A percentile compares a stretch with the other conserved stretches of the same genome.
phyloP scores from a whole-genome alignment of 2,797 vertebrate genomes.

The Pterois miles region DNA sequence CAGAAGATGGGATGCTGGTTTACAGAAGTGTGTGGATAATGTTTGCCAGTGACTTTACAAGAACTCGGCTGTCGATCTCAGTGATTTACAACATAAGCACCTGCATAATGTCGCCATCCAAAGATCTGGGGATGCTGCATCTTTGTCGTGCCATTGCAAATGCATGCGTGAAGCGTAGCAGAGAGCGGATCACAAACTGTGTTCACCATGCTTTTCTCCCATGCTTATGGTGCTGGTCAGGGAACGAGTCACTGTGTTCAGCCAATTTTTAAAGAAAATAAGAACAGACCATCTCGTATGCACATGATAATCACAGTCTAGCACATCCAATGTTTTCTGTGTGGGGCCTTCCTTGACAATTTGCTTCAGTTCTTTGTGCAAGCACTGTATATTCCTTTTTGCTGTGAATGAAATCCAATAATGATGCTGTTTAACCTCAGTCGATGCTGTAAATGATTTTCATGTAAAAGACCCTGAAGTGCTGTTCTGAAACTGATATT shows the following conservation, averaged over 20 bases:
- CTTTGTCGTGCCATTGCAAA: conserved; percentile 67
- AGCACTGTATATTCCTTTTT: conserved; percentile 57
- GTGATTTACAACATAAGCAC: conserved; percentile 49
- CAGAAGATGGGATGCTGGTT: conserved; percentile 13
- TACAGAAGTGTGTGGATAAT: conserved; percentile 21
- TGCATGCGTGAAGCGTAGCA: conserved; percentile 69
- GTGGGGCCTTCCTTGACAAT: conserved; percentile 62
- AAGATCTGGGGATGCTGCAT: conserved; percentile 74
- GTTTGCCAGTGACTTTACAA: conserved; percentile 39
- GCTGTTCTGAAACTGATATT: conserved; percentile 67
- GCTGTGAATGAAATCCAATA: conserved; percentile 54
- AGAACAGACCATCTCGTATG: conserved; percentile 50
- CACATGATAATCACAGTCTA: conserved; percentile 73
- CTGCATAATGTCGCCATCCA: conserved; percentile 66
- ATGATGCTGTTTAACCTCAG: conserved; percentile 56
- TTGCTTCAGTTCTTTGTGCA: conserved; percentile 71
- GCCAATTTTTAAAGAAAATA: conserved; percentile 36
- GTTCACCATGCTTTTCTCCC: conserved; percentile 59
- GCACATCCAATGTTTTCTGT: conserved; percentile 66
- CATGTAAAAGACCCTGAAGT: conserved; percentile 71
- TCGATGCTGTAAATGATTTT: conserved; percentile 62
- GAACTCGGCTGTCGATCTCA: conserved; percentile 26
- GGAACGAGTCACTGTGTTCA: conserved; percentile 66
- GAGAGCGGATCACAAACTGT: conserved; percentile 32
- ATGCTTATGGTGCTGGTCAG: conserved; percentile 67